Base-by-base conservation (phyloP, 2,888 invertebrate genomes). In the Hedychridium roseum region DNA sequence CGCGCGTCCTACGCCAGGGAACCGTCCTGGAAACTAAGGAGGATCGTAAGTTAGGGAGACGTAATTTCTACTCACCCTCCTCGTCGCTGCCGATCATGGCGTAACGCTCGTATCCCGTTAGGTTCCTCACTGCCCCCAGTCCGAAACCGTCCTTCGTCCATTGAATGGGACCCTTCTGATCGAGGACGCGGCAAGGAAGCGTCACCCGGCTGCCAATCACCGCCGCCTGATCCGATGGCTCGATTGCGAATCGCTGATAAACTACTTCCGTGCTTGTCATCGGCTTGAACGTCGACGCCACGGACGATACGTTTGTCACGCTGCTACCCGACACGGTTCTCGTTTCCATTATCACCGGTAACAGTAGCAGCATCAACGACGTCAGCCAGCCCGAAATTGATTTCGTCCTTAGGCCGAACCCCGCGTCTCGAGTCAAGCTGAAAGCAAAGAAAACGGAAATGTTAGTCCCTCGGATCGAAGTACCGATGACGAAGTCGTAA, bases 61-160 rank as follows among this genome's bases (percentile, higher is more conserved):
- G n/a, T n/a, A n/a, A n/a, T n/a, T n/a, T n/a, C 2, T 18, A 74
- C 83, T 81, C 78, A 88, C 96, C 96, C 86, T 94, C 94, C 79
- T 93, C 94, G 74, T 95, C 94, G 71, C 91, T 94, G 32, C 97
- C 97, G 60, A 96, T 90, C 97, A 98, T 97, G 58, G 90, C 87
- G 81, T 97, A 97, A 49, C 97, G 85, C 52, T 94, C 93, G 80
- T 92, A 97, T 27, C 94, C 94, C 50, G 92, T 91, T 49, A 97
- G 84, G 68, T 93, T 91, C 59, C 97, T 84, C 72, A 95, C 92
- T 0, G 91, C 88, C 1, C 97, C 97, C 21, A 98, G 84, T 0
- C 96, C 97, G 72, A 97, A 97, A 74, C 94, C 96, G 73, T 97
- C 95, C 74, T 94, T 93, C 47, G 97, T 97, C 98, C 98, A 98